These are phyloP conservation scores for Stichodactyla helianthus DNA, from an alignment of 64 coral and sea anemone species.

Conservation along the genomic window DNA sequence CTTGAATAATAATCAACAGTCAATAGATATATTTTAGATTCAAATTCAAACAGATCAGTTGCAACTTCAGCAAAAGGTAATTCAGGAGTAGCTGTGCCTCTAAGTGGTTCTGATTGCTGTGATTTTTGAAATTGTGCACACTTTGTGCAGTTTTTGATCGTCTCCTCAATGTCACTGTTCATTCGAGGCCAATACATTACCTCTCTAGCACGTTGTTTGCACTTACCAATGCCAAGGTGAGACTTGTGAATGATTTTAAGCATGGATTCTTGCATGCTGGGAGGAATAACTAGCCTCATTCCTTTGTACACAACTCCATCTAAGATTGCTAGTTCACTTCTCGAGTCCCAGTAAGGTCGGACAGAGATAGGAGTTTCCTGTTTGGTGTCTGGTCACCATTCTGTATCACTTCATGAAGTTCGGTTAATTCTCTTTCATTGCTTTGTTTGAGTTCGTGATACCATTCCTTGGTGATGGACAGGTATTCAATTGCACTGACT, in stretches of 20 bases:
- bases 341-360: conserved; percentile 27
- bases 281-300: conserved; percentile 34
- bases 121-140: neutral
- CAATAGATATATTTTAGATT: conserved; percentile 36
- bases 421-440: conserved; percentile 3
- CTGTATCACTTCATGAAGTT: conserved; percentile 15
- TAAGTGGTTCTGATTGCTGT: neutral
- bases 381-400: neutral
- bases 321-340: conserved; percentile 35
- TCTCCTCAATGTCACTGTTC: conserved; percentile 4
- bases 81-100: neutral
- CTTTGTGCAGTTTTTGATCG: neutral
- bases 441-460: neutral
- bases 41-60: conserved; percentile 49
- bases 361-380: neutral
- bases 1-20: conserved; percentile 53
- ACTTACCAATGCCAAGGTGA: conserved; percentile 18
- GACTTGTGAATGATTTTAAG: conserved; percentile 18
- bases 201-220: conserved; percentile 7
- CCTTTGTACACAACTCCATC: conserved; percentile 45
- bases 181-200: neutral
- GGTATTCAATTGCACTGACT: neutral
- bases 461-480: conserved; percentile 14
- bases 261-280: conserved; percentile 33
- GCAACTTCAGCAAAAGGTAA: neutral